Percentiles rank a stretch among this genome's conserved stretches.
These are phyloP conservation scores for Sphaerodactylus townsendi DNA, from an alignment of 2,113 vertebrate species.

Conservation along the genomic window DNA sequence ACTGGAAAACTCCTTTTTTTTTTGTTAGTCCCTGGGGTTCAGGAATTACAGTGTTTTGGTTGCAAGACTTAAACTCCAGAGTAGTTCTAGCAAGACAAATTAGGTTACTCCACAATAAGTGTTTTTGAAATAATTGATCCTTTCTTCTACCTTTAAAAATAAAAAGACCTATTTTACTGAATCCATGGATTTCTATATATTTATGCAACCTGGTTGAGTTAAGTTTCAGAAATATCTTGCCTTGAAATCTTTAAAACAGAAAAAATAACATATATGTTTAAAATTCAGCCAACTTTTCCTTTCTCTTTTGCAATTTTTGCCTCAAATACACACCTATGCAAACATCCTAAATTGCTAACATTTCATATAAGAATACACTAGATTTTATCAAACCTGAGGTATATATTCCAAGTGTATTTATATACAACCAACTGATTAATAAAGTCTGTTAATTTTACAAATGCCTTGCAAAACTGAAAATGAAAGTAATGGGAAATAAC, in stretches of 20 bases:
- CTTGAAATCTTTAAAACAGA: slow-evolving; percentile 2
- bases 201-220: slow-evolving; percentile 6
- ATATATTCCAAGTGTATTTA: not conserved
- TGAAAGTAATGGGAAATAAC: not conserved
- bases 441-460: not conserved
- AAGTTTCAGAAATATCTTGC: slow-evolving; percentile 22
- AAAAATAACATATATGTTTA: slow-evolving; percentile 17
- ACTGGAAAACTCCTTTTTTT: slow-evolving; percentile 23
- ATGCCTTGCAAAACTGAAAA: not conserved
- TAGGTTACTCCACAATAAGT: not conserved
- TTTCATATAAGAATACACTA: not conserved
- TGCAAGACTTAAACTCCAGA: not conserved
- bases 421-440: not conserved
- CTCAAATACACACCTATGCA: slow-evolving; percentile 7
- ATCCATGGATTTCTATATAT: slow-evolving; percentile 40
- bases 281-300: not conserved
- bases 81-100: not conserved
- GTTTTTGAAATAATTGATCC: slow-evolving; percentile 5
- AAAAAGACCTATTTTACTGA: slow-evolving; percentile 49
- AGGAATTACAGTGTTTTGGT: slow-evolving; percentile 49
- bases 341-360: slow-evolving; percentile 19
- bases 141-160: slow-evolving; percentile 46
- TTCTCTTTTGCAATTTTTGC: not conserved
- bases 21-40: slow-evolving; percentile 42
- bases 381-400: not conserved